These are phyloP conservation scores for Lepas anatifera DNA, from an alignment of 2,888 invertebrate species.

Conservation along the genomic window DNA sequence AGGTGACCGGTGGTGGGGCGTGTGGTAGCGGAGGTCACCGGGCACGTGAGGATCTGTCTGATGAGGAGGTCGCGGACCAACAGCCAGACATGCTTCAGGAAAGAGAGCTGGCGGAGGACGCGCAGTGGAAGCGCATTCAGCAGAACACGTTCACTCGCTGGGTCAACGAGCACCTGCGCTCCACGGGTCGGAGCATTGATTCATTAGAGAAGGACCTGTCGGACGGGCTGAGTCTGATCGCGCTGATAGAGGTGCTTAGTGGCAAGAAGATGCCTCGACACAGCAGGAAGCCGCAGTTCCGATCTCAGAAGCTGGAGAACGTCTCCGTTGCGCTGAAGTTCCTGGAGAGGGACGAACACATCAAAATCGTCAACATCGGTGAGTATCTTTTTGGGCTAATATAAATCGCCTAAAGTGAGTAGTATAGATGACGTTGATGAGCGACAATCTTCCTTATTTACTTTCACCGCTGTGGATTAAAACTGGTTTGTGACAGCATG, in stretches of 20 bases:
- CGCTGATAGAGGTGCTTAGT: constrained; percentile 67
- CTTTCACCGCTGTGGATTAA: too few relatives aligned
- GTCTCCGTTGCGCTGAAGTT: constrained; percentile 78
- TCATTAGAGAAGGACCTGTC: constrained; percentile 71
- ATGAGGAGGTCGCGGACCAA: constrained; percentile 22
- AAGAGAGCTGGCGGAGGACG: constrained; percentile 76
- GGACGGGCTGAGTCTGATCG: constrained; percentile 65
- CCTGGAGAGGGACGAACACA: constrained; percentile 66
- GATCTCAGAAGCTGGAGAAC: constrained; percentile 85
- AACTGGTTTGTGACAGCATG: too few relatives aligned
- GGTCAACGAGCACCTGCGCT: constrained; percentile 83
- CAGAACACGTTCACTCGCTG: constrained; percentile 89
- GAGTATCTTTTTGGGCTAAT: constrained; percentile 35
- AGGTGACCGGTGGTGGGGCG: too few relatives aligned
- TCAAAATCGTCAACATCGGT: constrained; percentile 87
- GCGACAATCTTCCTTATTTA: too few relatives aligned
- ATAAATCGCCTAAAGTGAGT: too few relatives aligned
- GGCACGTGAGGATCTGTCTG: too few relatives aligned
- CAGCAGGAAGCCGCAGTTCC: constrained; percentile 71
- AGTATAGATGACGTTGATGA: too few relatives aligned
- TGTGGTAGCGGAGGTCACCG: too few relatives aligned
- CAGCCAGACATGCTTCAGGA: constrained; percentile 60
- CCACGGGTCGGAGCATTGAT: constrained; percentile 58
- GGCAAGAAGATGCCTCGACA: constrained; percentile 66
- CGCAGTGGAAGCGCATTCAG: constrained; percentile 86